Base-by-base conservation (phyloP, 2,888 invertebrate genomes). In the Eristalis intricaria region DNA sequence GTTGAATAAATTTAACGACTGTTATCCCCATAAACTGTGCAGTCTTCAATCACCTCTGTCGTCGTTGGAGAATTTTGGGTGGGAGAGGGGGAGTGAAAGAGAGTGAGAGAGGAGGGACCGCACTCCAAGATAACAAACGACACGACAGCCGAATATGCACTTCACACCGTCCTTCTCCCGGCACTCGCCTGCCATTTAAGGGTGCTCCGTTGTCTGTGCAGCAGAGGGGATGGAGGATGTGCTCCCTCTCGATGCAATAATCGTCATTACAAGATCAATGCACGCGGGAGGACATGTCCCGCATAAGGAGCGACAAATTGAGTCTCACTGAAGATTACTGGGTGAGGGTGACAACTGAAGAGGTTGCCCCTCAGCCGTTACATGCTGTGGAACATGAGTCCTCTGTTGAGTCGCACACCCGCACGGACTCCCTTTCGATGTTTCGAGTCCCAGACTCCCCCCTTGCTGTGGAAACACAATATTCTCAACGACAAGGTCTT, bases 251-350 rank as follows among this genome's bases (percentile, higher is more conserved):
- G 26, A 23, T 74, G 77, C 82, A 82, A 71, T 86, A 77, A 82
- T 78, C 43, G 65, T 69, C 82, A 86, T 82, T 78, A 78, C 70
- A 82, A 78, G 82, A 78, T 77, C 74, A 78, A 69, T 74, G 76
- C 75, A 65, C 79, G 64, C 38, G 50, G 69, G 35, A n/a, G 64
- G 65, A 70, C 70, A 35, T 60, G 60, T 26, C 60, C 26, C 60
- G 26, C 60, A 60, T 50, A 50, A 50, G 50, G 60, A 60, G 26
- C 60, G 60, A 29, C 23, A 60, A 60, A 60, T 50, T 50, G 60
- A 29, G 26, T 60, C 26, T 15, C 26, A 60, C 50, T 19, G 50
- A 26, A 15, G 26, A 15, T 3, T 2, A 15, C 26, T 26, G 60
- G 13, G 23, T 13, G 19, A 23, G 60, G 56, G 15, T 56, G 19